Percentiles rank a stretch among this genome's conserved stretches.
Conservation (phyloP, 2,113 vertebrate species). For the Bubo bubo region DNA sequence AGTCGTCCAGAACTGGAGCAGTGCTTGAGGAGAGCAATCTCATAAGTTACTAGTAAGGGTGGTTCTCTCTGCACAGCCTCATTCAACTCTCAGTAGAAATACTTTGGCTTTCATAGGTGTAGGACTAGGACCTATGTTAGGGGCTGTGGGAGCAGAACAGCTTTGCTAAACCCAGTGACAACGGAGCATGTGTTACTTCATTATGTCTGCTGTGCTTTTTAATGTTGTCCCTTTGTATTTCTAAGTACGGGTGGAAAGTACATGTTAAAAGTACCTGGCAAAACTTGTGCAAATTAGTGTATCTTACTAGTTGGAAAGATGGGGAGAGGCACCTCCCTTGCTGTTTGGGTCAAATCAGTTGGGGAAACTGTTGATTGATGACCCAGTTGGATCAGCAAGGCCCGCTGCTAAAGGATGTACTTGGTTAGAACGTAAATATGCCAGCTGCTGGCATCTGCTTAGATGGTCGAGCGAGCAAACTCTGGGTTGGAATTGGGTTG, state of each 20-base stretch:
- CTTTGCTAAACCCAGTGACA: neutral
- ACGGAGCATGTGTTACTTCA: rapidly evolving
- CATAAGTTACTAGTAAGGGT: neutral
- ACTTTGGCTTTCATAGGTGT: neutral
- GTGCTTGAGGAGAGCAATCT: neutral
- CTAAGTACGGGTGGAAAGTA: neutral
- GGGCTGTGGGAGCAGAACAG: neutral
- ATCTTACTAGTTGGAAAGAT: neutral
- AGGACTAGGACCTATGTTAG: neutral
- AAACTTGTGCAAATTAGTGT: neutral
- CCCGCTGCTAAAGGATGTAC: neutral
- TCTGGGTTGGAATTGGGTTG: neutral
- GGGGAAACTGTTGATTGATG: neutral
- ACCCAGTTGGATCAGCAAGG: neutral
- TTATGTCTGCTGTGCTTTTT: neutral
- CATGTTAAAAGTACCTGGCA: neutral
- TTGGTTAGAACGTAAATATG: neutral
- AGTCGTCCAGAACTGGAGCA: neutral
- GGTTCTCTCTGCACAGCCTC: neutral
- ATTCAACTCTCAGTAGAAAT: neutral
- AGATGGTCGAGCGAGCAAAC: neutral
- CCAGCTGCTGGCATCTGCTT: neutral
- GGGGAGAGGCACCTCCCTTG: neutral
- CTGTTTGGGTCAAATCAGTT: neutral
- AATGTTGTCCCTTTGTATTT: neutral